Evolutionary conservation across 2,888 invertebrate genomes (phyloP).

Genomic region (Agonopterix alstromeriana): DNA sequence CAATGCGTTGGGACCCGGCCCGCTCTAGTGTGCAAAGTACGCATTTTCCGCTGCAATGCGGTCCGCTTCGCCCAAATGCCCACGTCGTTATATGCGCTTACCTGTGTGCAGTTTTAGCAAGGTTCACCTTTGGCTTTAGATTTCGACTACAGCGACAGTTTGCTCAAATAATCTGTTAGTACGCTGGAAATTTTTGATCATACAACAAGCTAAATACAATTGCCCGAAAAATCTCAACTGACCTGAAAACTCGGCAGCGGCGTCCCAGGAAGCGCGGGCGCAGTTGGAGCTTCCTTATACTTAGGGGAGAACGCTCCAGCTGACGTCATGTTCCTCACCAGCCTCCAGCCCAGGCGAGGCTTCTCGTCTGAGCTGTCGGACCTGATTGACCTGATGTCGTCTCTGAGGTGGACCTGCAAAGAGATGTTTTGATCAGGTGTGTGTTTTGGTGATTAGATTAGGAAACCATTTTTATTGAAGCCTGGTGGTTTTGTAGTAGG

Average conservation of each 20-base stretch:
- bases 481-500: too few species aligned
- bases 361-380: slow-evolving; percentile 42
- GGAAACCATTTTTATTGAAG: too few species aligned
- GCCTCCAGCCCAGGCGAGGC: slow-evolving; percentile 39
- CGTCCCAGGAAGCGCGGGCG: slow-evolving; percentile 40
- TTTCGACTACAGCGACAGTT: too few species aligned
- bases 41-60: too few species aligned
- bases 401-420: slow-evolving; percentile 48
- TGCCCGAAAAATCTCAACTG: not conserved
- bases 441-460: not conserved
- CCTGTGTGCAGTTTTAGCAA: too few species aligned
- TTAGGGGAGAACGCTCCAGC: slow-evolving; percentile 46
- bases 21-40: too few species aligned
- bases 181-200: too few species aligned
- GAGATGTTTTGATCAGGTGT: not conserved
- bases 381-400: slow-evolving; percentile 42
- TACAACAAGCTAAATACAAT: not conserved
- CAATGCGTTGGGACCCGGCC: too few species aligned
- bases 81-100: too few species aligned
- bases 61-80: too few species aligned
- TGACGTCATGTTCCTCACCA: slow-evolving; percentile 46
- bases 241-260: slow-evolving; percentile 54
- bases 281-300: slow-evolving; percentile 19
- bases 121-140: too few species aligned
- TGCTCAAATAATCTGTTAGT: too few species aligned